These are phyloP conservation scores for Thalassoma bifasciatum DNA, from an alignment of 2,113 vertebrate species.

Conservation along the genomic window DNA sequence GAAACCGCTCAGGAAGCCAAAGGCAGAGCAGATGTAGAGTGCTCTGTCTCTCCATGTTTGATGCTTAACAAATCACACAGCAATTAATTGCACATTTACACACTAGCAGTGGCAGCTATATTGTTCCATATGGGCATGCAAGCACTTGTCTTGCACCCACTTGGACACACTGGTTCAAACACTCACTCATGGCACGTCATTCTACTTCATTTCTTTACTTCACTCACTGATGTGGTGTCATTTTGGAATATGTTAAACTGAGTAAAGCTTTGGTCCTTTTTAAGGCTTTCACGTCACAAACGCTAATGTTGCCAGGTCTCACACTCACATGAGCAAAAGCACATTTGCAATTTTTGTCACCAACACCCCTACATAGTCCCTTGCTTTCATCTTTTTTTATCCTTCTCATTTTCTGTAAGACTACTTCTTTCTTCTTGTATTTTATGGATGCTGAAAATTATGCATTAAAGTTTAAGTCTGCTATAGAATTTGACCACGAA, in stretches of 20 bases:
- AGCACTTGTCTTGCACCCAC: neutral
- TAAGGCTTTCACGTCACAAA: conserved; percentile 23
- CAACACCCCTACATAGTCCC: conserved; percentile 16
- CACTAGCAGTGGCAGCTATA: neutral
- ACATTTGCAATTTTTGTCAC: conserved; percentile 26
- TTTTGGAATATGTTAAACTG: neutral
- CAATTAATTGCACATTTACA: conserved; percentile 50
- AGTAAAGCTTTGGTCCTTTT: conserved; percentile 5
- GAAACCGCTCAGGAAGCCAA: conserved; percentile 42
- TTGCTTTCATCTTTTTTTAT: conserved; percentile 28
- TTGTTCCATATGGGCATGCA: neutral
- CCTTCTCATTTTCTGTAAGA: neutral
- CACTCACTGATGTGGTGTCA: conserved; percentile 6
- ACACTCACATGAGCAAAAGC: conserved; percentile 18
- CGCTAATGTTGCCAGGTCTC: conserved; percentile 43
- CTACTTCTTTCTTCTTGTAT: conserved; percentile 2
- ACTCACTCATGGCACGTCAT: neutral
- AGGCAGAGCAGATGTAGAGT: conserved; percentile 33
- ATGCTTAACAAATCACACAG: conserved; percentile 48
- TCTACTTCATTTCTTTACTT: neutral
- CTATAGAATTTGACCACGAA: neutral
- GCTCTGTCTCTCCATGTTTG: conserved; percentile 28
- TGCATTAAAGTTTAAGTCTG: conserved; percentile 7
- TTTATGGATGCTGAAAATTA: conserved; percentile 7
- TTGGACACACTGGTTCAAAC: too few relatives aligned